These are phyloP conservation scores for Triops cancriformis DNA, from an alignment of 1,140 invertebrate genomes.

Conservation along the genomic window DNA sequence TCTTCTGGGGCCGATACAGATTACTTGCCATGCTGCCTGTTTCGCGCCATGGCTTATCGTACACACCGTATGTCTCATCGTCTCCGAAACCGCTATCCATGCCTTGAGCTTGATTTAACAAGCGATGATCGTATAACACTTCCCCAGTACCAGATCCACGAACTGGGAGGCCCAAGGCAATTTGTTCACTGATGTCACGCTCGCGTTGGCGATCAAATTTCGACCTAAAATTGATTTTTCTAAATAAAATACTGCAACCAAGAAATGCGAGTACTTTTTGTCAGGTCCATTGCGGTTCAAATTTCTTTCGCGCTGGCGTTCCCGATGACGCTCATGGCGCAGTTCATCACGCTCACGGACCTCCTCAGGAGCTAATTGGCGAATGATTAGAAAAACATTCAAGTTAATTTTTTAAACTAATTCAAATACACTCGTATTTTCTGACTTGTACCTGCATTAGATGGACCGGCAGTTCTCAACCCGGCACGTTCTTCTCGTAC, in stretches of 20 bases:
- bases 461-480: conserved; percentile 45
- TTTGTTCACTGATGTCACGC: conserved; percentile 96
- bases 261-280: conserved; percentile 52
- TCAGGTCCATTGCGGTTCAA: conserved; percentile 87
- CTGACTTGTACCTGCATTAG: conserved; percentile 31
- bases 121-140: conserved; percentile 86
- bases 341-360: conserved; percentile 81
- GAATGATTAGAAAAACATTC: conserved; percentile 29
- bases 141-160: conserved; percentile 64
- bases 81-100: conserved; percentile 95
- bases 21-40: conserved; percentile 70
- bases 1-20: conserved; percentile 85
- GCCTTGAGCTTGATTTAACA: conserved; percentile 92
- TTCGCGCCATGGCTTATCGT: conserved; percentile 90
- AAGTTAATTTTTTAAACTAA: too few relatives aligned
- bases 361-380: conserved; percentile 56
- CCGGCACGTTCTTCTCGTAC: conserved; percentile 91
- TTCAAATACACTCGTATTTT: not conserved
- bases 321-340: conserved; percentile 79
- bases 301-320: conserved; percentile 85
- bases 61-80: conserved; percentile 96
- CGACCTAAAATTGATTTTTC: conserved; percentile 26
- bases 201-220: conserved; percentile 78
- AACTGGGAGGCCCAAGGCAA: conserved; percentile 90
- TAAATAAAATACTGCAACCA: conserved; percentile 6